Percentiles rank a stretch among this genome's conserved stretches.
phyloP scores from a whole-genome alignment of 1,140 invertebrate genomes.

The Eufriesea mexicana region DNA sequence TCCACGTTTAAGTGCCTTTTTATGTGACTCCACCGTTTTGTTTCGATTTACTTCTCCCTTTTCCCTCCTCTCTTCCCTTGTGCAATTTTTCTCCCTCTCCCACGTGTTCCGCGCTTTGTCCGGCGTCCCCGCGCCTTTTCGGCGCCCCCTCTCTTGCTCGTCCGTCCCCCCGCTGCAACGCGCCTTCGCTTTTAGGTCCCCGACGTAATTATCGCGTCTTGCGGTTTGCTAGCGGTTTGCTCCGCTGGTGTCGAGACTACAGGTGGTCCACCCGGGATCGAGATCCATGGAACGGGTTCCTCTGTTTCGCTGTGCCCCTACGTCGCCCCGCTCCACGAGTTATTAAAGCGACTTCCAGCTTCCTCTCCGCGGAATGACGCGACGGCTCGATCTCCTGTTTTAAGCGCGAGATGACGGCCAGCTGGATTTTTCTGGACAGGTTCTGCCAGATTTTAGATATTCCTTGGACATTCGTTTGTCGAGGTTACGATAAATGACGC shows the following conservation, averaged over 20 bases:
- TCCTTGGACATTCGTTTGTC: too few species aligned
- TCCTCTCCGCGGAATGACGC: neutral
- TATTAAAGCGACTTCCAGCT: slow-evolving; percentile 26
- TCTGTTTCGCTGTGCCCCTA: slow-evolving; percentile 27
- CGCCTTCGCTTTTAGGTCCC: slow-evolving; percentile 62
- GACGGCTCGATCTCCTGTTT: neutral
- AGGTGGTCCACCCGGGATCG: slow-evolving; percentile 69
- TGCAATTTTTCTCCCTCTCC: too few species aligned
- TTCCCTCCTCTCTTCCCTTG: slow-evolving; percentile 59
- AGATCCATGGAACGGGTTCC: slow-evolving; percentile 36
- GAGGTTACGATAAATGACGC: too few species aligned
- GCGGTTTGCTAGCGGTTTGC: slow-evolving; percentile 73
- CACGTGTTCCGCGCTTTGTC: too few species aligned
- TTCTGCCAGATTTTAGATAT: too few species aligned
- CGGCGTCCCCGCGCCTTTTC: slow-evolving; percentile 6
- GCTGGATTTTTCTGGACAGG: neutral
- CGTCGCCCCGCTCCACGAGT: neutral
- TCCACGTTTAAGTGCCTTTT: slow-evolving; percentile 77
- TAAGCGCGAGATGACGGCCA: neutral
- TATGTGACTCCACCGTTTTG: slow-evolving; percentile 76
- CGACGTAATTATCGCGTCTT: slow-evolving; percentile 74
- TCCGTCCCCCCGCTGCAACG: neutral
- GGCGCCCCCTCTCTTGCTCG: slow-evolving; percentile 44
- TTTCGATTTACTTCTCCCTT: slow-evolving; percentile 68
- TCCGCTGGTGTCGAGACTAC: slow-evolving; percentile 61